Evolutionary conservation across 2,113 vertebrate species (phyloP).

Genomic region (Rhegmatorhina hoffmannsi): DNA sequence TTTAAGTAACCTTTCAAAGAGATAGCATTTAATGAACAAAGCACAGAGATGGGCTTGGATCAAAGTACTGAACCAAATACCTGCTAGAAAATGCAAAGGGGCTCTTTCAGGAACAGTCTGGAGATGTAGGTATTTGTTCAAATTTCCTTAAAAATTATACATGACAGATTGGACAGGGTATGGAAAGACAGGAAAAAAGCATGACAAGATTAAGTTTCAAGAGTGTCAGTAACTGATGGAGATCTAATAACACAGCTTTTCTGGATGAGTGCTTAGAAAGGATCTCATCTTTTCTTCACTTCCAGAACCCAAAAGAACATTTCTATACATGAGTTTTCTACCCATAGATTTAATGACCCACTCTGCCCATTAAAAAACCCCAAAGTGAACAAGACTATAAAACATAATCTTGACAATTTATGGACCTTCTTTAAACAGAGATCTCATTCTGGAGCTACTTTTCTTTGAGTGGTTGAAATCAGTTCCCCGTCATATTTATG

Average conservation of each 20-base stretch:
- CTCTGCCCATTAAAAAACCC: neutral
- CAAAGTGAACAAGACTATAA: neutral
- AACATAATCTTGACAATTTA: neutral
- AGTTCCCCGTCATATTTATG: neutral
- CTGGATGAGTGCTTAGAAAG: neutral
- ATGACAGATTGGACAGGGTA: neutral
- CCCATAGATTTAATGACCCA: neutral
- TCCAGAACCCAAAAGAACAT: neutral
- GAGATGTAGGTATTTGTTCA: neutral
- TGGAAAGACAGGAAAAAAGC: neutral
- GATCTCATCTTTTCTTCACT: neutral
- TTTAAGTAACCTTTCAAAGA: constrained; percentile 25
- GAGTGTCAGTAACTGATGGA: neutral
- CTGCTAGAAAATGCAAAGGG: neutral
- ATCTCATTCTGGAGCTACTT: neutral
- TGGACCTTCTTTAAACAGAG: neutral
- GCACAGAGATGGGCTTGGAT: neutral
- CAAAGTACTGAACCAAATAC: neutral
- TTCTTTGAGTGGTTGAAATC: neutral
- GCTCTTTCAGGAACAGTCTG: neutral
- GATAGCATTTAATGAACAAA: neutral
- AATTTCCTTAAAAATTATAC: neutral
- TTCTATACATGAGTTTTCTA: neutral
- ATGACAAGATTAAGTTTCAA: neutral
- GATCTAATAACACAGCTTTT: neutral